phyloP scores from a whole-genome alignment of 2,113 vertebrate species.

The Callocephalon fimbriatum region DNA sequence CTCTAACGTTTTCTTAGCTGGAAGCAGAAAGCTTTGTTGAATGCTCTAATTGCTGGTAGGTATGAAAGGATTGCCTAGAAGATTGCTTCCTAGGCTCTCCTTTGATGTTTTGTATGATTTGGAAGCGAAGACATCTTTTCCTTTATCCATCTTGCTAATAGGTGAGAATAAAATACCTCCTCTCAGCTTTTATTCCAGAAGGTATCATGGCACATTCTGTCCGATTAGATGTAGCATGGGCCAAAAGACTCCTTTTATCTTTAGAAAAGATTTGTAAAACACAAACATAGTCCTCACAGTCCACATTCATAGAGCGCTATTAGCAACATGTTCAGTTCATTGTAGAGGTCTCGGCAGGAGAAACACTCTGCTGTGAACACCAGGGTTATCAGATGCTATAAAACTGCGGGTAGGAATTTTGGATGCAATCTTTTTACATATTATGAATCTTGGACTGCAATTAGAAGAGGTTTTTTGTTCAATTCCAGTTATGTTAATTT shows the following conservation, averaged over 20 bases:
- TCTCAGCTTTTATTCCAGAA: conserved; percentile 48
- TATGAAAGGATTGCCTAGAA: conserved; percentile 61
- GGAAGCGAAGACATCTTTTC: conserved; percentile 28
- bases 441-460: background rate
- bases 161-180: conserved; percentile 48
- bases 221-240: background rate
- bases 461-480: background rate
- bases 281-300: background rate
- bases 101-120: conserved; percentile 37
- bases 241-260: conserved; percentile 57
- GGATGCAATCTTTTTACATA: background rate
- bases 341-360: background rate
- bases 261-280: conserved; percentile 28
- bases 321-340: background rate
- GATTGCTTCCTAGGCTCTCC: conserved; percentile 51
- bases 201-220: background rate
- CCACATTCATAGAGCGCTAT: background rate
- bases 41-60: conserved; percentile 57
- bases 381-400: background rate
- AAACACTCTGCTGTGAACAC: background rate
- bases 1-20: background rate
- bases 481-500: background rate
- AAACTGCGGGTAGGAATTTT: background rate
- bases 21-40: conserved; percentile 24
- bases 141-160: conserved; percentile 55